Evolutionary conservation across 2,888 invertebrate genomes (phyloP).

Genomic region (Meliscaeva auricollis): DNA sequence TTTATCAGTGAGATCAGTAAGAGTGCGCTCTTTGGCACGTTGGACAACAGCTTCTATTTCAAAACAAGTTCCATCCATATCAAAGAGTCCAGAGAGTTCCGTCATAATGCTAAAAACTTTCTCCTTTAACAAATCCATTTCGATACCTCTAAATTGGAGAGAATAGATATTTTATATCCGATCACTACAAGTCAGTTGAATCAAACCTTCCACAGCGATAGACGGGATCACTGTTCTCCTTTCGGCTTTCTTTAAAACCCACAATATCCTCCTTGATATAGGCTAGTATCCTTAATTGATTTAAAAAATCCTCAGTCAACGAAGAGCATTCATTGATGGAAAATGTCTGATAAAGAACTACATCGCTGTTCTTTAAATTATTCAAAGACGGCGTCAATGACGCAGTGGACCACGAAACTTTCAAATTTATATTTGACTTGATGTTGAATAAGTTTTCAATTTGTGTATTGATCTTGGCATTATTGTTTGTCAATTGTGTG

Average conservation of each 20-base stretch:
- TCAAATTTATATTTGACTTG: slow-evolving; percentile 79
- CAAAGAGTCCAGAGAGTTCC: slow-evolving; percentile 79
- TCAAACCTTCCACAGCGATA: slow-evolving; percentile 81
- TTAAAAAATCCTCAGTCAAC: slow-evolving; percentile 80
- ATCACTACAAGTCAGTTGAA: background rate
- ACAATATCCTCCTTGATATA: slow-evolving; percentile 82
- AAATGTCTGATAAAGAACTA: slow-evolving; percentile 80
- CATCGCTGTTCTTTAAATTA: slow-evolving; percentile 81
- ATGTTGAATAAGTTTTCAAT: slow-evolving; percentile 81
- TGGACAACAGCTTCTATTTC: slow-evolving; percentile 82
- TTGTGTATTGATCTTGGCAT: slow-evolving; percentile 51
- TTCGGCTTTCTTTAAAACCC: slow-evolving; percentile 78
- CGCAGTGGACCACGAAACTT: slow-evolving; percentile 80
- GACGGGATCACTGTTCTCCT: slow-evolving; percentile 77
- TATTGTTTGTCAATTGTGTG: slow-evolving; percentile 61
- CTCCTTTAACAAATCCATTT: slow-evolving; percentile 79
- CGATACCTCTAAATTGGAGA: slow-evolving; percentile 48
- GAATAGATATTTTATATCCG: background rate
- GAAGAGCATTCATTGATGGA: slow-evolving; percentile 78
- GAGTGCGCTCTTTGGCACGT: slow-evolving; percentile 78
- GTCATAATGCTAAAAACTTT: slow-evolving; percentile 81
- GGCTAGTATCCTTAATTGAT: slow-evolving; percentile 80
- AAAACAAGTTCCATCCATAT: slow-evolving; percentile 77
- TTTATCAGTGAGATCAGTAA: slow-evolving; percentile 82
- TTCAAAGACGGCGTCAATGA: slow-evolving; percentile 78